Evolutionary conservation across 1,140 invertebrate genomes (phyloP).

Genomic region (Orius insidiosus): DNA sequence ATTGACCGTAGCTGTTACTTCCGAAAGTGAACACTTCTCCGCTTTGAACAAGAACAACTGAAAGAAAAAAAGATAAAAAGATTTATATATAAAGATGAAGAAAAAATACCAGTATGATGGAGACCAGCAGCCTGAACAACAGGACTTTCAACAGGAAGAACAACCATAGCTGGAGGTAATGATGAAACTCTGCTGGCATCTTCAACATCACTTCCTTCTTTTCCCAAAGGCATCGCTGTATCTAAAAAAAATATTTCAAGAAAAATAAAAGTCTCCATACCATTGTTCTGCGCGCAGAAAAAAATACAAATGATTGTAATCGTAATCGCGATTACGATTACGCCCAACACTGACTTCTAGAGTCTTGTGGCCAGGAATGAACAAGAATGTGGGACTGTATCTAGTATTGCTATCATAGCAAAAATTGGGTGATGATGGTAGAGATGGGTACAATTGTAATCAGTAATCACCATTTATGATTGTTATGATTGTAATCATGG

Average conservation of each 20-base stretch:
- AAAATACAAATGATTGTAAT: too few species aligned
- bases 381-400: too few species aligned
- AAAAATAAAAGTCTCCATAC: neutral
- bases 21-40: slow-evolving; percentile 78
- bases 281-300: too few species aligned
- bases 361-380: too few species aligned
- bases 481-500: too few species aligned
- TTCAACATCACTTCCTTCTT: slow-evolving; percentile 37
- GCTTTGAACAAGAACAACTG: slow-evolving; percentile 43
- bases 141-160: slow-evolving; percentile 45
- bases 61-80: slow-evolving; percentile 18
- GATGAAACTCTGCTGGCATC: slow-evolving; percentile 47
- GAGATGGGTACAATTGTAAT: too few species aligned
- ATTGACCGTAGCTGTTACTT: slow-evolving; percentile 85
- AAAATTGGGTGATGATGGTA: too few species aligned
- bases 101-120: slow-evolving; percentile 55
- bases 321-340: too few species aligned
- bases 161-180: slow-evolving; percentile 59
- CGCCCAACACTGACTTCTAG: too few species aligned
- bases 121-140: slow-evolving; percentile 72
- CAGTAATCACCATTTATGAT: too few species aligned
- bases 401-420: too few species aligned
- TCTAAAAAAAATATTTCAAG: slow-evolving; percentile 1
- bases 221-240: slow-evolving; percentile 5
- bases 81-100: slow-evolving; percentile 4